Base-by-base conservation (phyloP, 2,113 vertebrate genomes). In the Proteles cristata region DNA sequence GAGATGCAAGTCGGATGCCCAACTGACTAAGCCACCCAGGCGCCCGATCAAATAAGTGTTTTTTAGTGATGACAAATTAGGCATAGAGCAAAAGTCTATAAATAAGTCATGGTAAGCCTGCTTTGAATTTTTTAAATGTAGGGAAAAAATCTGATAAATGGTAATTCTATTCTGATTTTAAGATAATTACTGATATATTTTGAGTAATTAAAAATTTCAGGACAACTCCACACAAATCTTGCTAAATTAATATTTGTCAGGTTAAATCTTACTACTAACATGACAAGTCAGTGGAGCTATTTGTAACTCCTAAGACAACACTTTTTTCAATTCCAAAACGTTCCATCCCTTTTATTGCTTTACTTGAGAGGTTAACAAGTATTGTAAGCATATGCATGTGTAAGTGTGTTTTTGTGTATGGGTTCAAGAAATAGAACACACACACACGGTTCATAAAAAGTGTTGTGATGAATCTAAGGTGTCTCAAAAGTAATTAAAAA, bases 161-260 rank as follows among this genome's bases (percentile, higher is more conserved):
- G 39, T 79, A 66, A 50, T 39, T 65, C 9, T 66, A 58, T 39
- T 88, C 31, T 88, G 33, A 96, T 84, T 80, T 88, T 80, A 69
- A 94, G 35, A 39, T 85, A 96, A 68, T 81, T 25, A 28, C 25
- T 31, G 63, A 58, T 53, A 33, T 71, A 82, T 87, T 71, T 84
- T 50, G 19, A 53, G 39, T 88, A 55, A 92, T 82, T 83, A 55
- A 88, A 48, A 53, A 9, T 35, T 88, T 84, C 11, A 63, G 39
- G 8, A 79, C 21, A 79, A 80, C 16, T 28, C 14, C 26, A 79
- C 45, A 73, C 21, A 58, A 85, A 81, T 69, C 55, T 94, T 89
- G 48, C 66, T 80, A 85, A 58, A 91, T 91, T 80, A 45, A 88
- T 53, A 88, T 87, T 88, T 94, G 53, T 79, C 61, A 79, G 28